A percentile compares a stretch with the other conserved stretches of the same genome.
Conservation (phyloP, 2,888 invertebrate genomes). For the Hypercompe scribonia region DNA sequence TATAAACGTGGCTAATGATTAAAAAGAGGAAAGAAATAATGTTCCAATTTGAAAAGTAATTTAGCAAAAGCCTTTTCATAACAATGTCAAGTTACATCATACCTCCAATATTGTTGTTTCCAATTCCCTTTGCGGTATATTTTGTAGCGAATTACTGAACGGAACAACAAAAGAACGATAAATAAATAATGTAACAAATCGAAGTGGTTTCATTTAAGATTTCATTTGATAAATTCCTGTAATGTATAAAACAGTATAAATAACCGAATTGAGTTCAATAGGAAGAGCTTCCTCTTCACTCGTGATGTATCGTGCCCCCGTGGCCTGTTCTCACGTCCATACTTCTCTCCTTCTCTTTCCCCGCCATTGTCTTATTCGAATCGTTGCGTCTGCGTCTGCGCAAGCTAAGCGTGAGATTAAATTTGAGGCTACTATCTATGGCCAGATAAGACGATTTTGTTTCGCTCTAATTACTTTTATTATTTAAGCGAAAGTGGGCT, state of each 20-base stretch:
- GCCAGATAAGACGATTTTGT: conserved; percentile 54
- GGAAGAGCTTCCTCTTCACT: conserved; percentile 54
- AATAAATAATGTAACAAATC: not conserved
- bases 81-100: not conserved
- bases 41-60: not conserved
- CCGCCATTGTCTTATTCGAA: conserved; percentile 51
- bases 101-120: not conserved
- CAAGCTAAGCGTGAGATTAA: conserved; percentile 53
- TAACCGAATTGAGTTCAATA: conserved; percentile 42
- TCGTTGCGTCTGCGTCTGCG: conserved; percentile 47
- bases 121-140: not conserved
- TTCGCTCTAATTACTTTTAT: conserved; percentile 57
- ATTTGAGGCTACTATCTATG: conserved; percentile 49
- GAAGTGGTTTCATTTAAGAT: not conserved
- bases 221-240: conserved; percentile 7
- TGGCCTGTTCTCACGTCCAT: conserved; percentile 65
- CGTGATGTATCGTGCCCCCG: conserved; percentile 60
- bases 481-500: conserved; percentile 52
- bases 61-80: not conserved
- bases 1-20: not conserved
- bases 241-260: conserved; percentile 22
- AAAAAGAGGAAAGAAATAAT: not conserved
- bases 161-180: not conserved
- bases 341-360: conserved; percentile 35
- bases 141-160: not conserved